phyloP scores from a whole-genome alignment of 2,888 invertebrate species.

The Agrypnus murinus region DNA sequence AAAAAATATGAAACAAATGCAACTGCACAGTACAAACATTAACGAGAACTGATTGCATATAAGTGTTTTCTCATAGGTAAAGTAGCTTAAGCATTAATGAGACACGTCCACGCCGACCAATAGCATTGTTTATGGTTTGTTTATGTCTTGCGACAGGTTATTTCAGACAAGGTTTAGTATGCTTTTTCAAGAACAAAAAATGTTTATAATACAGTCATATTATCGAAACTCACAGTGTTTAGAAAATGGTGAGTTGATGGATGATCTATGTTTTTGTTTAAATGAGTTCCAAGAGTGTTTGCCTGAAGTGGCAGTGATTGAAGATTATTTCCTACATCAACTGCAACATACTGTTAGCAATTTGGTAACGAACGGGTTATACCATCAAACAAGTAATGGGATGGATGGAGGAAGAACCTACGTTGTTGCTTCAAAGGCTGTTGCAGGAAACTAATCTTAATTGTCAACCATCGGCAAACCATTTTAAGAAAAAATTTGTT shows the following conservation, averaged over 20 bases:
- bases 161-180: too few species aligned
- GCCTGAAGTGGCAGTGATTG: neutral
- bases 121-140: too few species aligned
- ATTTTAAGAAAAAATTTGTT: constrained; percentile 2
- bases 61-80: too few species aligned
- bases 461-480: neutral
- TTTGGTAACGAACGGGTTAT: constrained; percentile 1
- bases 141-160: too few species aligned
- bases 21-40: too few species aligned
- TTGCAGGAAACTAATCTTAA: neutral
- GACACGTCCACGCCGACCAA: too few species aligned
- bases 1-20: too few species aligned
- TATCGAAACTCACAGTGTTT: neutral
- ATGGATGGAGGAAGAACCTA: constrained; percentile 2
- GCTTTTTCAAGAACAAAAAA: constrained; percentile 2
- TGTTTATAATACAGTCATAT: constrained; percentile 1
- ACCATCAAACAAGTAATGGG: constrained; percentile 1
- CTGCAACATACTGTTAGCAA: neutral
- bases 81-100: too few species aligned
- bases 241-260: neutral
- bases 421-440: constrained; percentile 5
- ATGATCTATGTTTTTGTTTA: constrained; percentile 5
- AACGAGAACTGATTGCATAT: too few species aligned
- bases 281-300: neutral
- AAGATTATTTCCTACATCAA: neutral